phyloP scores from a whole-genome alignment of 2,797 vertebrate genomes.

The Myotis findleyi region DNA sequence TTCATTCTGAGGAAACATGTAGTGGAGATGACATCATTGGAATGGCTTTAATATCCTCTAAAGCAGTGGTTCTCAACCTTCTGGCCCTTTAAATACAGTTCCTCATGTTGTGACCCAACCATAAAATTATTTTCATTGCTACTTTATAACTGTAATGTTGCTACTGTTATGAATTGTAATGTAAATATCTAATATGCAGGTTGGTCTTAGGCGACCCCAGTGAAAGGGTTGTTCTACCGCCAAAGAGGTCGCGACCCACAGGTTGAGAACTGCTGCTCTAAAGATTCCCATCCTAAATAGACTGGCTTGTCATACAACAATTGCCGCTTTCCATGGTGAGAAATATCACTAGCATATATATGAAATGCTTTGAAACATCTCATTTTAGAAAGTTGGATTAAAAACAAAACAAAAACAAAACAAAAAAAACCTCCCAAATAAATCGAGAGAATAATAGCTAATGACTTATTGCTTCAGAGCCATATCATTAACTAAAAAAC shows the following conservation, averaged over 20 bases:
- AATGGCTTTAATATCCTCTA: neutral
- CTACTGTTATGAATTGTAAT: too few species aligned
- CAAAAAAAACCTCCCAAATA: too few species aligned
- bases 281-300: neutral
- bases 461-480: neutral
- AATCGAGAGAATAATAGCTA: neutral
- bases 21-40: neutral
- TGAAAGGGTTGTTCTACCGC: too few species aligned
- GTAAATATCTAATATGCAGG: too few species aligned
- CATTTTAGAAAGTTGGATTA: neutral
- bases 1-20: neutral
- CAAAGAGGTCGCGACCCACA: too few species aligned
- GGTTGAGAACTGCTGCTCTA: neutral
- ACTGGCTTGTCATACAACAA: neutral
- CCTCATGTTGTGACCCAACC: too few species aligned
- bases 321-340: neutral
- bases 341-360: neutral
- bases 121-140: too few species aligned
- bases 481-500: neutral
- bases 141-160: too few species aligned
- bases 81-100: too few species aligned
- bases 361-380: conserved; percentile 4
- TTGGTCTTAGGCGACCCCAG: too few species aligned
- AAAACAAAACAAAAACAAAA: too few species aligned
- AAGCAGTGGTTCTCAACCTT: neutral